Evolutionary conservation across 2,797 vertebrate species (phyloP), one percentile per base, ranked within the genome.

Genomic region (Schizopygopsis pylzovi): DNA sequence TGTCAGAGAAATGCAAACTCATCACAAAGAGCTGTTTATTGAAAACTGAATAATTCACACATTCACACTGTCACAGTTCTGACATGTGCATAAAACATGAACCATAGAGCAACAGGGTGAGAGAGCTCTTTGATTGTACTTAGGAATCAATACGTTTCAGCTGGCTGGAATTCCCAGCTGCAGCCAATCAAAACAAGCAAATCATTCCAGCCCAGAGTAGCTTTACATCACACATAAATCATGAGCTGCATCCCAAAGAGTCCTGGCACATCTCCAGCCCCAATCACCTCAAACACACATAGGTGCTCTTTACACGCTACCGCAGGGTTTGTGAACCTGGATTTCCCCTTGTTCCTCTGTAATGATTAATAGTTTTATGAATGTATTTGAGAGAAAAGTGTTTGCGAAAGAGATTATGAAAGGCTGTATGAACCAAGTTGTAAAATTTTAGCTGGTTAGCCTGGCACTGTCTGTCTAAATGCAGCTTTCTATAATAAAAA

Each of bases 181-280:
- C 41, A 80, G 88, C 89, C 87, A 92, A 83, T 88, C 87, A 89
- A 90, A 92, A 90, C 86, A 54, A 87, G 82, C 88, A 86, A 89
- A 73, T 45, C 81, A 89, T 84, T 89, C 88, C n/a, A 90, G 89
- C 86, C 81, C 89, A 61, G 65, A 81, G 85, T 86, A 67, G 76
- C 86, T 90, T 88, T 85, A 79, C 80, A 85, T 89, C 80, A 79
- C 63, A 90, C 90, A 87, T 93, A 91, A 93, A 94, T 93, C 92
- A 92, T 10, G 71, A 37, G 78, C 79, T 79, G 76, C 39, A 73
- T 79, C 47, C 43, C 16, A 85, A 75, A 22, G 75, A 87, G 63
- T 84, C 81, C 93, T 94, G 93, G 94, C 95, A 95, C 91, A 92
- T 91, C 92, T 93, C 89, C 82, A 90, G 92, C n/a, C 28, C 63